These are phyloP conservation scores for Falcunculus frontatus DNA, from an alignment of 2,113 vertebrate genomes.

Conservation along the genomic window DNA sequence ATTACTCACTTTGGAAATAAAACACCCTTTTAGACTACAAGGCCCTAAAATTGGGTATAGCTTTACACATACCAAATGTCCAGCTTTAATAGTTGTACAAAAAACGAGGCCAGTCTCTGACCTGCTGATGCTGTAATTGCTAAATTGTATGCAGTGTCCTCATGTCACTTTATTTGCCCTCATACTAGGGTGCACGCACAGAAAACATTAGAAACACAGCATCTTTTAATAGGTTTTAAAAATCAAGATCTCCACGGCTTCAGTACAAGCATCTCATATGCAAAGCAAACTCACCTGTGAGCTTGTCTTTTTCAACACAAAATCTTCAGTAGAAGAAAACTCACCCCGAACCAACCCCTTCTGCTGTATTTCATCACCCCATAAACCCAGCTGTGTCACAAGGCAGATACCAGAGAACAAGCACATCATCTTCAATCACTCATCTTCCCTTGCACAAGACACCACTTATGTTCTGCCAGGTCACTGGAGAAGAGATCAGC, in stretches of 20 bases:
- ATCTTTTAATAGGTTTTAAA: neutral
- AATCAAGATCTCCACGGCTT: neutral
- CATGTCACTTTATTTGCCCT: neutral
- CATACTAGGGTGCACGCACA: neutral
- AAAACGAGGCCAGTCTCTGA: neutral
- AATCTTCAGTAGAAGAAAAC: neutral
- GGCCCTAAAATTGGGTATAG: neutral
- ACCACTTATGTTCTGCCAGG: neutral
- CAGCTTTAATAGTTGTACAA: neutral
- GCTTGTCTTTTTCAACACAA: neutral
- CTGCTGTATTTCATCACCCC: neutral
- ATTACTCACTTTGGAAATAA: neutral
- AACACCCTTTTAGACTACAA: neutral
- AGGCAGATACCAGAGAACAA: neutral
- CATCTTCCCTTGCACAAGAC: neutral
- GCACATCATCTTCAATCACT: neutral
- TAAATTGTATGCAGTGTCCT: neutral
- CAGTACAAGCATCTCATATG: neutral
- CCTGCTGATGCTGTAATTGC: neutral
- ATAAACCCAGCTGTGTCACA: neutral
- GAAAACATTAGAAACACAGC: neutral
- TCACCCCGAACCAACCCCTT: neutral
- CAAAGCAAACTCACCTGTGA: neutral
- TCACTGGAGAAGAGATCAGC: neutral
- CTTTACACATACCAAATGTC: neutral